Percentiles rank a stretch among this genome's conserved stretches.
phyloP scores from a whole-genome alignment of 2,888 invertebrate species.

The Nephrotoma flavescens region DNA sequence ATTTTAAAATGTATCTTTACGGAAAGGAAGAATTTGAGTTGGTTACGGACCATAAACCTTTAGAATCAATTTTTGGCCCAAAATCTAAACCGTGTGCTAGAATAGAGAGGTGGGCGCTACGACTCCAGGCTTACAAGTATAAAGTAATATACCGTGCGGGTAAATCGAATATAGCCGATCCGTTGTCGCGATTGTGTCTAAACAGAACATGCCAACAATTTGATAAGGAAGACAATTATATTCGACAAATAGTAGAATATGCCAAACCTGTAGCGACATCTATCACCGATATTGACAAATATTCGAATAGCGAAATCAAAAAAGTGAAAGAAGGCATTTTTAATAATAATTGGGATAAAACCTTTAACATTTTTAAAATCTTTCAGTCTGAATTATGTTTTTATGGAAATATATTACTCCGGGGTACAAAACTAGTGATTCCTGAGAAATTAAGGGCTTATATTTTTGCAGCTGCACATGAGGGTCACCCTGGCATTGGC shows the following conservation, averaged over 20 bases:
- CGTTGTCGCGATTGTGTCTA: conserved; percentile 16
- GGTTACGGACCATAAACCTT: conserved; percentile 17
- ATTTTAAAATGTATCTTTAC: conserved; percentile 26
- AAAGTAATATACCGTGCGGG: conserved; percentile 13
- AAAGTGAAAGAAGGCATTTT: neutral
- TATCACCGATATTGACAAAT: neutral
- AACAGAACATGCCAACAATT: neutral
- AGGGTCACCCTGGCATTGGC: no score
- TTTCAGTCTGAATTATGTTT: no score
- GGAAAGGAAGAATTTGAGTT: conserved; percentile 26
- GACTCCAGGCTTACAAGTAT: conserved; percentile 14
- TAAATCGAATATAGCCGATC: conserved; percentile 19
- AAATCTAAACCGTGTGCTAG: conserved; percentile 16
- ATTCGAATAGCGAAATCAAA: neutral
- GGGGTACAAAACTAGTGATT: no score
- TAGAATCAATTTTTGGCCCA: conserved; percentile 19
- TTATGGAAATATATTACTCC: no score
- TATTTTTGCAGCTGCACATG: no score
- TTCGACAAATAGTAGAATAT: neutral
- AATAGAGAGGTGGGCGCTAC: conserved; percentile 17
- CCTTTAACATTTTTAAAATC: no score
- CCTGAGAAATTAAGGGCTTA: no score
- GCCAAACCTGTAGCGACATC: conserved; percentile 7
- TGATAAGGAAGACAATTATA: neutral
- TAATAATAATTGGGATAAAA: no score